Evolutionary conservation across 2,113 vertebrate species (phyloP), one percentile per base, ranked within the genome.

Genomic region (Hydropotes inermis): DNA sequence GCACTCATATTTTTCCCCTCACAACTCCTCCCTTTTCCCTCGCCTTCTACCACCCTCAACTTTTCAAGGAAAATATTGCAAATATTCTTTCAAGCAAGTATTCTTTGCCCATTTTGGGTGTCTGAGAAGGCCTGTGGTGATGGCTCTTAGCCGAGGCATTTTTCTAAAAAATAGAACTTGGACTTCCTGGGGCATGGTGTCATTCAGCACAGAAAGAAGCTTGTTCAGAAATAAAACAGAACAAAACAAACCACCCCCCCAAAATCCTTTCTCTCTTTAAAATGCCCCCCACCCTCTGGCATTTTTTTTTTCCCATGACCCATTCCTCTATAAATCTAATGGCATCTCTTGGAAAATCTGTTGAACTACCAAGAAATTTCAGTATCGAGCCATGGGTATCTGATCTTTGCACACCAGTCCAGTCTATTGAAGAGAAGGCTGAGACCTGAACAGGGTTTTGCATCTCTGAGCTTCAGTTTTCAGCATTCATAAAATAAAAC

Each of bases 61-160:
- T 96, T 96, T 96, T 96, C 91, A 94, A 98, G 96, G 74, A 94
- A 97, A 98, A 91, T 95, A 98, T 97, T 97, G 85, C 74, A 98
- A 98, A 92, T 95, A 98, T 97, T 97, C 96, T 91, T 93, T 94
- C 43, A 89, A 97, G 81, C 60, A 57, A 97, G 74, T 97, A 90
- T 92, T 97, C 60, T 96, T 95, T 97, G 91, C 92, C 96, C 90
- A 94, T 98, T 97, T 97, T 92, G 92, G 97, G 96, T 97, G 93
- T 97, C 95, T 97, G 93, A 82, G 91, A 92, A 95, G 79, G 84
- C 84, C 87, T 96, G 92, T 92, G 89, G 97, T 67, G 86, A 95
- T 96, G 98, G 96, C 89, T 88, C 1, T 57, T 14, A 87, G 93
- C 96, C 89, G 50, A 96, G 81, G 89, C 93, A 98, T 97, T 96